Evolutionary conservation across 2,888 invertebrate species (phyloP).

Genomic region (Chrysolina americana): DNA sequence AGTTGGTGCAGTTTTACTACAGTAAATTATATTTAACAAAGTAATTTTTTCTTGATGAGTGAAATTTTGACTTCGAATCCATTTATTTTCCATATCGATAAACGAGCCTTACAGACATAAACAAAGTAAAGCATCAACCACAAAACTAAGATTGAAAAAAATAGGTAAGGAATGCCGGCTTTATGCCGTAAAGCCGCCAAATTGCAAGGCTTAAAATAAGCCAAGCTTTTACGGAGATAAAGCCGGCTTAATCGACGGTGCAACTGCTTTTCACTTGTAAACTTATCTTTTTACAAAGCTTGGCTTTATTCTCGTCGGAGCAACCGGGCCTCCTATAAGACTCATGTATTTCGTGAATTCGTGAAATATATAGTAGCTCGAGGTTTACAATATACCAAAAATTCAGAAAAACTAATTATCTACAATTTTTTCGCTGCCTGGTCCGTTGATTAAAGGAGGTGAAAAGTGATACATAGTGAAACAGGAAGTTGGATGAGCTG

Average conservation of each 20-base stretch:
- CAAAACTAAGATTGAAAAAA: neutral
- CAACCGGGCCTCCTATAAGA: constrained; percentile 3
- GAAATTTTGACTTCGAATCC: neutral
- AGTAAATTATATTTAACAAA: constrained; percentile 1
- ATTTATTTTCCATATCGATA: neutral
- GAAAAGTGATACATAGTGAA: no score
- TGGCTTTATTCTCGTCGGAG: constrained; percentile 13
- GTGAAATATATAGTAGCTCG: no score
- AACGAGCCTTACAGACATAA: neutral
- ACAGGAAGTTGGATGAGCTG: no score
- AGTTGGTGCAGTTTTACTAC: no score
- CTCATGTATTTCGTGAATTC: no score
- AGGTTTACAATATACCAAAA: no score
- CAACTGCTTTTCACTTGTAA: constrained; percentile 13
- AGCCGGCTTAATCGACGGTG: constrained; percentile 6
- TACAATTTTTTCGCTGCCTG: no score
- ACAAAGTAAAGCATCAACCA: neutral
- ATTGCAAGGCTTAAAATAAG: constrained; percentile 8
- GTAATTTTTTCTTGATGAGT: neutral
- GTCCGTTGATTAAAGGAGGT: no score
- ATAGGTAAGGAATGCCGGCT: neutral
- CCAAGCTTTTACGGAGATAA: constrained; percentile 2
- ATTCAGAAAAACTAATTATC: no score
- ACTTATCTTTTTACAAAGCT: neutral
- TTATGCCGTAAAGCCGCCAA: constrained; percentile 9